phyloP scores from a whole-genome alignment of 2,113 vertebrate genomes.

The Grammomys surdaster region DNA sequence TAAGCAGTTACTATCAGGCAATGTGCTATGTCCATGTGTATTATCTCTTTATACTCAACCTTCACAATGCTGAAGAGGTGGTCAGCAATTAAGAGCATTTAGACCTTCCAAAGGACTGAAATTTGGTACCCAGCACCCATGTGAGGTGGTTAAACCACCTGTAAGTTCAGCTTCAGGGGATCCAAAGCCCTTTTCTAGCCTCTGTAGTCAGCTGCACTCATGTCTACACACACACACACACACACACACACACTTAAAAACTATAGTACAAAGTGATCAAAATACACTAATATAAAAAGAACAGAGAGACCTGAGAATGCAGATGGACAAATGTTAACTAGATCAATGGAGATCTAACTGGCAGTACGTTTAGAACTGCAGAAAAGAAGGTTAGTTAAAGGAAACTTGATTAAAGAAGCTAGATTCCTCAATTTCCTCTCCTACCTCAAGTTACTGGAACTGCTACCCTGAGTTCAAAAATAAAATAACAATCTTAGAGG shows the following conservation, averaged over 20 bases:
- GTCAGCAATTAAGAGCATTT: not conserved
- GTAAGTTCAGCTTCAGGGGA: not conserved
- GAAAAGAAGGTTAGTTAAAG: not conserved
- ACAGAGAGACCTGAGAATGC: not conserved
- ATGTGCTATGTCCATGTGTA: not conserved
- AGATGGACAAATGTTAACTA: not conserved
- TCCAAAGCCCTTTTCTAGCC: not conserved
- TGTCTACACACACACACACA: not conserved
- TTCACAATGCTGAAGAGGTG: not conserved
- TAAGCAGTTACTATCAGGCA: not conserved
- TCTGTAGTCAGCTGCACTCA: not conserved
- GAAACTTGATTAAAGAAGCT: constrained; percentile 9
- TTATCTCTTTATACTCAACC: not conserved
- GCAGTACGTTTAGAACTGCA: not conserved
- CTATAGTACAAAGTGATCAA: not conserved
- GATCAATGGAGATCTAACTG: not conserved
- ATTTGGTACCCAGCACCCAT: not conserved
- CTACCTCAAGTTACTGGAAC: not conserved
- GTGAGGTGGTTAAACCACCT: not conserved
- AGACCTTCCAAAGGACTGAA: not conserved
- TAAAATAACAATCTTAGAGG: constrained; percentile 7
- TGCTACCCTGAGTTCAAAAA: constrained; percentile 46
- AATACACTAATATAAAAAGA: not conserved
- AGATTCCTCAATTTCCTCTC: not conserved
- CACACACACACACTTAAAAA: not conserved